phyloP scores from a whole-genome alignment of 2,113 vertebrate species.

The Gymnarchus niloticus region DNA sequence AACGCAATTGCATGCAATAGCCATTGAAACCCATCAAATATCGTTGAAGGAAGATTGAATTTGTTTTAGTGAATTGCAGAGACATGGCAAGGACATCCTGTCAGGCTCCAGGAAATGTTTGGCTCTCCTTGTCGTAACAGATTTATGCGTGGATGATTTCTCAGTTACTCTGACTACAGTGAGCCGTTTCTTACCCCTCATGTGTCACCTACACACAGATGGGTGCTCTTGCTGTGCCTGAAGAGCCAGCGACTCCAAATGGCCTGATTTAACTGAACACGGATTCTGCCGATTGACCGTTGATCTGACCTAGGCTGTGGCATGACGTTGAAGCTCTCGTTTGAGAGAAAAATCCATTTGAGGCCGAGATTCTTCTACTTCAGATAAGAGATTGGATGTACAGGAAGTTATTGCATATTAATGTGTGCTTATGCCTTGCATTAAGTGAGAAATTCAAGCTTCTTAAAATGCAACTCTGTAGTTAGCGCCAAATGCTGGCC shows the following conservation, averaged over 20 bases:
- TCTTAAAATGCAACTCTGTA: not conserved
- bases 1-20: not conserved
- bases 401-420: not conserved
- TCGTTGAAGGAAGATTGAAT: not conserved
- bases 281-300: too few species aligned
- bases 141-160: not conserved
- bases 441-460: not conserved
- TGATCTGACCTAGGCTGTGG: not conserved
- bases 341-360: not conserved
- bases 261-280: too few species aligned
- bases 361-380: not conserved
- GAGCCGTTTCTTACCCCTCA: not conserved
- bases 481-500: not conserved
- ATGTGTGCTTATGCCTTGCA: not conserved
- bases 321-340: not conserved
- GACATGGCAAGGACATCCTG: not conserved
- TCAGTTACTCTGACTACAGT: not conserved
- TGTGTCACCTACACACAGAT: not conserved
- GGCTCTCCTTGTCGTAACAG: not conserved
- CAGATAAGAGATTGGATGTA: not conserved
- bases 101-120: not conserved
- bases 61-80: not conserved
- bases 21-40: not conserved
- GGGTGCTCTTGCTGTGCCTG: too few species aligned
- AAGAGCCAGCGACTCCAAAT: not conserved